These are phyloP conservation scores for Stigmatopora argus DNA, from an alignment of 2,113 vertebrate genomes.

Conservation along the genomic window DNA sequence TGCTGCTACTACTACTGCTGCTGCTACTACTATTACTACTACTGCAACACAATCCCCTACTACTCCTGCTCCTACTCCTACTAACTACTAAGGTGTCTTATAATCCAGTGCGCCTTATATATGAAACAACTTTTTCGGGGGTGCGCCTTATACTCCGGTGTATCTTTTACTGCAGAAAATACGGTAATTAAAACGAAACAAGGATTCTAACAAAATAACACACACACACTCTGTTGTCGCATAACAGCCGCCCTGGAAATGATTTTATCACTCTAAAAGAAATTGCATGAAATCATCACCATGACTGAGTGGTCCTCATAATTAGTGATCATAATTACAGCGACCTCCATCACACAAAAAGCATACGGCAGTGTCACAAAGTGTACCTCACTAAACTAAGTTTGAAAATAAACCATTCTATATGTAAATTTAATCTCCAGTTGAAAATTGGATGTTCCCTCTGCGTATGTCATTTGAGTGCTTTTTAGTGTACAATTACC, in stretches of 20 bases:
- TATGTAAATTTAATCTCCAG: constrained; percentile 44
- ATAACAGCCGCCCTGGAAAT: constrained; percentile 3
- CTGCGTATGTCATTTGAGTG: not conserved
- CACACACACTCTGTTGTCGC: not conserved
- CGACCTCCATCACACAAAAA: constrained; percentile 29
- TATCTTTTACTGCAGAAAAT: no score
- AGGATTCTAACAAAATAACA: not conserved
- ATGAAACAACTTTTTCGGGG: no score
- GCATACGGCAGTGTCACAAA: not conserved
- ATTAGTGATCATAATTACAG: constrained; percentile 5
- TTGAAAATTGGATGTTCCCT: not conserved
- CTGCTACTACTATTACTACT: no score
- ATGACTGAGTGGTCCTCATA: constrained; percentile 5
- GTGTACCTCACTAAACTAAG: not conserved
- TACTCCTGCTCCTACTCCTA: no score
- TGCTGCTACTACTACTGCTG: no score
- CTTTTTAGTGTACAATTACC: constrained; percentile 63
- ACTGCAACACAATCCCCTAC: no score
- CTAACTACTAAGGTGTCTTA: no score
- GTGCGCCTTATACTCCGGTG: no score
- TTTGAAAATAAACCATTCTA: constrained; percentile 35
- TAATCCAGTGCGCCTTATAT: no score
- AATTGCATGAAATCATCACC: constrained; percentile 2
- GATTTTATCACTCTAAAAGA: not conserved
- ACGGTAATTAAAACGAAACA: no score